phyloP scores from a whole-genome alignment of 2,888 invertebrate genomes.

The Eupithecia tripunctaria region DNA sequence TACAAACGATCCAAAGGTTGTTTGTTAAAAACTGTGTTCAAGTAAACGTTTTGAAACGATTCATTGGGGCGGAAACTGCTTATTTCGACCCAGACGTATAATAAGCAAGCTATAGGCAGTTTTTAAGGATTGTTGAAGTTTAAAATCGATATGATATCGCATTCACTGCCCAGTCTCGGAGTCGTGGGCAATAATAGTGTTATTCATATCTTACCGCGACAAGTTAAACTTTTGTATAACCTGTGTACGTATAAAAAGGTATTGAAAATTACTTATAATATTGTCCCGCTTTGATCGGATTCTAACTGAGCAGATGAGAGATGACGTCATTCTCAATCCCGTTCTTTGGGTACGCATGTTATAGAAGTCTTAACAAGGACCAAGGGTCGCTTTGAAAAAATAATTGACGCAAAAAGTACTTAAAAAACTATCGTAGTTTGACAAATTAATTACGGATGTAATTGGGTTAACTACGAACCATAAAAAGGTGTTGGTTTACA shows the following conservation, averaged over 20 bases:
- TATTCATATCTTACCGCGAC: neutral
- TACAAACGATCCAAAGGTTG: conserved; percentile 61
- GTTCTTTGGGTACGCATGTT: too few relatives aligned
- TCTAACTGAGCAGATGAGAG: too few relatives aligned
- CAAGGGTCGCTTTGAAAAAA: neutral
- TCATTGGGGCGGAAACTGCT: conserved; percentile 64
- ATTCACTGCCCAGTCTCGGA: neutral
- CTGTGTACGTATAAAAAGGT: neutral
- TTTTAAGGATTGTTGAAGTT: neutral
- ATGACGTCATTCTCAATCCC: too few relatives aligned
- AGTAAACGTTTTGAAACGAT: conserved; percentile 63
- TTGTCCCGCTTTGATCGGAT: too few relatives aligned
- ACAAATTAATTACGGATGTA: too few relatives aligned
- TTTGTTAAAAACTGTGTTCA: conserved; percentile 67
- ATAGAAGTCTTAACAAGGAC: too few relatives aligned
- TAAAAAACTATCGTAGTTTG: too few relatives aligned
- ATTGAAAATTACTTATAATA: neutral
- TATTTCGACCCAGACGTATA: conserved; percentile 51
- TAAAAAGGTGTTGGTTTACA: too few relatives aligned
- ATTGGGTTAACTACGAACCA: too few relatives aligned
- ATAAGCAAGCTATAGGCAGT: conserved; percentile 28
- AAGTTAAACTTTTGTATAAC: neutral
- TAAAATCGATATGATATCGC: neutral
- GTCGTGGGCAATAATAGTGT: too few relatives aligned
- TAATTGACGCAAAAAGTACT: too few relatives aligned